Conservation (phyloP, 2,888 invertebrate genomes). For the Cephonodes hylas region DNA sequence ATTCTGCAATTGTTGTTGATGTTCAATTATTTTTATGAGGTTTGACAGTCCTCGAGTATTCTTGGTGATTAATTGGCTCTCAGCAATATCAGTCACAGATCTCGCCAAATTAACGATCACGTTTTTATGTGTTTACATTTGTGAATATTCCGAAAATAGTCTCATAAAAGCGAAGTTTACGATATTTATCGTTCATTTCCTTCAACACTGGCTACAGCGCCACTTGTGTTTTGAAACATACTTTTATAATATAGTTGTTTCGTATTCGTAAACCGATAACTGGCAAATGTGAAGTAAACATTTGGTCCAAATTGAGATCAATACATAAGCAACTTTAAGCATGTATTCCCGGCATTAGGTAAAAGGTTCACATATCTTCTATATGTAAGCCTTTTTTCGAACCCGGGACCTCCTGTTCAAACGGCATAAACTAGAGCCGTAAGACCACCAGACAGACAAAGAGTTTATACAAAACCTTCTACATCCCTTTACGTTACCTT, state of each 20-base stretch:
- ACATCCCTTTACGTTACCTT: neutral
- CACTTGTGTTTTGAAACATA: neutral
- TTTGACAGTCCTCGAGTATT: neutral
- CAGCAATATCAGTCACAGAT: slow-evolving; percentile 28
- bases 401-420: no score
- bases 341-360: no score
- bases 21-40: neutral
- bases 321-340: no score
- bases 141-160: slow-evolving; percentile 39
- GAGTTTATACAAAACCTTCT: neutral
- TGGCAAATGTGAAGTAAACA: neutral
- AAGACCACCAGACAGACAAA: neutral
- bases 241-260: neutral
- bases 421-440: no score
- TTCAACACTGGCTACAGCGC: slow-evolving; percentile 15
- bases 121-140: slow-evolving; percentile 43
- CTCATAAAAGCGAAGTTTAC: slow-evolving; percentile 30
- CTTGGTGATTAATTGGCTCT: slow-evolving; percentile 25
- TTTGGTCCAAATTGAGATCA: no score
- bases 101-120: slow-evolving; percentile 33
- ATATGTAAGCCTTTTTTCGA: no score
- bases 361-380: no score
- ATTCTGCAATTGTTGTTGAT: neutral
- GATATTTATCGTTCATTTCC: slow-evolving; percentile 35
- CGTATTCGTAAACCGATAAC: neutral